Base-by-base conservation (phyloP, 2,888 invertebrate species). In the Isoperla grammatica region DNA sequence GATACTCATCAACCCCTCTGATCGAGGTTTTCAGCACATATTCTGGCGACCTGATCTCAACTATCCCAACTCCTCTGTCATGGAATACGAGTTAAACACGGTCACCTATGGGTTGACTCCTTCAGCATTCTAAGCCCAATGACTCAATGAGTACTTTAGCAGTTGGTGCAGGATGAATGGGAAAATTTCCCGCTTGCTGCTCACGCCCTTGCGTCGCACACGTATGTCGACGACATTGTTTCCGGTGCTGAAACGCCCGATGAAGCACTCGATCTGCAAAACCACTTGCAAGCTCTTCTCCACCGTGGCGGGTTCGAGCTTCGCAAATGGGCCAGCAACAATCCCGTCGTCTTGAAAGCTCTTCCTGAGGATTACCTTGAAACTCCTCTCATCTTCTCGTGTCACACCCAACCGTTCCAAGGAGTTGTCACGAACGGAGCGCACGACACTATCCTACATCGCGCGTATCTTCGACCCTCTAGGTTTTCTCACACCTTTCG, bases 201-300 rank as follows among this genome's bases (percentile, higher is more conserved):
- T 1, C 11, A 57, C 15, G 59, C 59, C 8, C 13, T 68, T 5
- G 9, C 20, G 2, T 12, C 54, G 1, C 62, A 66, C n/a, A 65
- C 66, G 1, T 69, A 70, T 20, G 66, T 70, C 1, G 68, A 71
- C 58, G 69, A 69, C 58, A 46, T 64, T 1, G 39, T 67, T 6
- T 48, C 61, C 1, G 66, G 66, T 11, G 60, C 63, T 0, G 17
- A 59, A 15, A 57, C 66, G 9, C 13, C 55, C 11, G 56, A 64
- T 12, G 62, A 66, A 23, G 67, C 64, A 1, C 12, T 61, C 2
- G n/a, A 57, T 35, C 17, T 67, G 6, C 61, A 67, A 40, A 4
- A 42, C 1, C 59, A 69, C 37, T 46, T 68, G 8, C 61, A 59
- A n/a, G 22, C 40, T 12, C 39, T 68, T 20, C 46, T 67, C 12